Base-by-base conservation (phyloP, 2,888 invertebrate genomes). In the Volucella zonaria region DNA sequence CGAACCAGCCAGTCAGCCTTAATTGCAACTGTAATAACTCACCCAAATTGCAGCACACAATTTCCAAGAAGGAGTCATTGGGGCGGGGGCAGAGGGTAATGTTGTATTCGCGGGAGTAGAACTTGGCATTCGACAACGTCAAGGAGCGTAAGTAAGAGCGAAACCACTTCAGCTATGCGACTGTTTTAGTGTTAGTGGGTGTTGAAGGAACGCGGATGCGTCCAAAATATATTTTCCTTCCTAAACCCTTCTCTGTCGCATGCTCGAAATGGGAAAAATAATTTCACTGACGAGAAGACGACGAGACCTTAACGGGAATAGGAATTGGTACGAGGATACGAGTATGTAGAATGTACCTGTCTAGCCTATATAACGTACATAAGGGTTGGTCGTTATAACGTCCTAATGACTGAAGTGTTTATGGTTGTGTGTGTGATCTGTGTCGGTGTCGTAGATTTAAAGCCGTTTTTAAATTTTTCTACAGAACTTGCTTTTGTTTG, bases 1-100 rank as follows among this genome's bases (percentile, higher is more conserved):
- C 71, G 62, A 58, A 75, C 76, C 71, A 81, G 81, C 81, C 85
- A 85, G 85, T 80, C 81, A 85, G 76, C 74, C 85, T 81, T 85
- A 85, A 85, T 85, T 85, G 85, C 81, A 81, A 85, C 81, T 85
- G 81, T 85, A 85, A 85, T 85, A 85, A 85, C 73, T 85, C 76
- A 81, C 85, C 85, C 62, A 81, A 85, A 85, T 85, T 85, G 85
- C 85, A 81, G 81, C 76, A 73, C 51, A 80, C 31, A 80, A 61
- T 59, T 75, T 66, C 54, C 18, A 31, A 47, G 47, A 40, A 59
- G 38, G 54, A 59, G 59, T 47, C 23, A 58, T 56, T 15, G 42
- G 66, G 38, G 12, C 42, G 11, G n/a, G 42, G 8, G 14, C 52
- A 43, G 31, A 15, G 47, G 43, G 52, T 31, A 14, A n/a, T 43